Conservation (phyloP, 2,797 vertebrate genomes). For the Momotus momota region DNA sequence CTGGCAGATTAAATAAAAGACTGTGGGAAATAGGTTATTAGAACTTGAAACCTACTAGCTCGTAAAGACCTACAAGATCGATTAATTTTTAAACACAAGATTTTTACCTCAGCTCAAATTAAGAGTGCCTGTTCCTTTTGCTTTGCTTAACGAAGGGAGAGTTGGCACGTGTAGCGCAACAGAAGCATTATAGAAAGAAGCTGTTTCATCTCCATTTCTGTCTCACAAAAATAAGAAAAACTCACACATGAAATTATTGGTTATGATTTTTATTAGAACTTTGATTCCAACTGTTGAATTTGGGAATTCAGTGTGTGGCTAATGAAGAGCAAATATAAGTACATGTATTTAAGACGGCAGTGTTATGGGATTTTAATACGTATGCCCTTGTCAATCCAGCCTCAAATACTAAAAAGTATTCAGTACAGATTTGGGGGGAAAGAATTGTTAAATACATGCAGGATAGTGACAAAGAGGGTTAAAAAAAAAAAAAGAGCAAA, state of each 20-base stretch:
- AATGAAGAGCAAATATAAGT: background rate
- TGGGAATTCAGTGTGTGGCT: background rate
- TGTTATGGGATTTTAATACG: background rate
- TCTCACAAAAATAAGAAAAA: background rate
- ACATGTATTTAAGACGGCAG: background rate
- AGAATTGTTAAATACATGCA: background rate
- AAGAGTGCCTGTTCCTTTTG: background rate
- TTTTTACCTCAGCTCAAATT: background rate
- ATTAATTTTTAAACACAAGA: background rate
- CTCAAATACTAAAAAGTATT: background rate
- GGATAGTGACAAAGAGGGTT: background rate
- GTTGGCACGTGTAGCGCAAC: background rate
- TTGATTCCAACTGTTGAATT: background rate
- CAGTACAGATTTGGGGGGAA: background rate
- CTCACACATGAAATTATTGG: background rate
- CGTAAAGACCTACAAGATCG: background rate
- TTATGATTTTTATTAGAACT: background rate
- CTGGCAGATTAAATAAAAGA: background rate
- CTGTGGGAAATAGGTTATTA: background rate
- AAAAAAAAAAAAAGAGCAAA: background rate
- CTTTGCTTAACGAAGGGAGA: background rate
- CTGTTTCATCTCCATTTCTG: background rate
- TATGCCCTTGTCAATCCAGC: background rate
- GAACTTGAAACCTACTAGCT: background rate
- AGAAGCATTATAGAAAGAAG: background rate